Conservation (phyloP, 2,888 invertebrate genomes). For the Synanthedon myopaeformis region DNA sequence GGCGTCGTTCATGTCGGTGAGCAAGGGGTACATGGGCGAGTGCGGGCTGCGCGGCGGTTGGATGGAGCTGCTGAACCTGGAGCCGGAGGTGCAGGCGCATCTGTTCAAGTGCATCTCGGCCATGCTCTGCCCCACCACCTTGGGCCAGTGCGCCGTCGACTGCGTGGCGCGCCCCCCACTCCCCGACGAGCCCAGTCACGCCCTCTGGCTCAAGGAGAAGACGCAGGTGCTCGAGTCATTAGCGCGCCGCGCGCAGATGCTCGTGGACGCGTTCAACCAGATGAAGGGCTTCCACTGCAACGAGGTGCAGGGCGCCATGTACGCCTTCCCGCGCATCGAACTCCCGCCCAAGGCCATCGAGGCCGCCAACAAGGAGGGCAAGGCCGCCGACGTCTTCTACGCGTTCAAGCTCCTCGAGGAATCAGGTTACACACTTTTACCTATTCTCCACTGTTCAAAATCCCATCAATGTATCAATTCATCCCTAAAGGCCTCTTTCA, state of each 20-base stretch:
- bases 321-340: conserved; percentile 91
- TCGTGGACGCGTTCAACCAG: conserved; percentile 88
- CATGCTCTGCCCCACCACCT: conserved; percentile 92
- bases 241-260: conserved; percentile 81
- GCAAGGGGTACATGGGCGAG: conserved; percentile 96
- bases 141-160: conserved; percentile 93
- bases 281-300: conserved; percentile 93
- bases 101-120: conserved; percentile 92
- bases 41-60: conserved; percentile 98
- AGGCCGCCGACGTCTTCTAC: conserved; percentile 91
- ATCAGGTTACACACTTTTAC: no score
- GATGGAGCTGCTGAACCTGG: conserved; percentile 90
- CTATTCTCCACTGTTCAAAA: no score
- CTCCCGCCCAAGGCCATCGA: conserved; percentile 87
- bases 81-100: conserved; percentile 77
- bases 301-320: conserved; percentile 93
- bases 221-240: conserved; percentile 79
- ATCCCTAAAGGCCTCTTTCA: no score
- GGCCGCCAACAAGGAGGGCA: conserved; percentile 80
- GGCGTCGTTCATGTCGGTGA: conserved; percentile 96
- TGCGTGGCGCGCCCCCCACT: conserved; percentile 84
- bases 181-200: conserved; percentile 89
- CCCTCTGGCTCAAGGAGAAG: conserved; percentile 81
- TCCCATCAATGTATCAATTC: no score
- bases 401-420: conserved; percentile 91